Evolutionary conservation across 2,797 vertebrate genomes (phyloP).

Genomic region (Bradypodion pumilum): DNA sequence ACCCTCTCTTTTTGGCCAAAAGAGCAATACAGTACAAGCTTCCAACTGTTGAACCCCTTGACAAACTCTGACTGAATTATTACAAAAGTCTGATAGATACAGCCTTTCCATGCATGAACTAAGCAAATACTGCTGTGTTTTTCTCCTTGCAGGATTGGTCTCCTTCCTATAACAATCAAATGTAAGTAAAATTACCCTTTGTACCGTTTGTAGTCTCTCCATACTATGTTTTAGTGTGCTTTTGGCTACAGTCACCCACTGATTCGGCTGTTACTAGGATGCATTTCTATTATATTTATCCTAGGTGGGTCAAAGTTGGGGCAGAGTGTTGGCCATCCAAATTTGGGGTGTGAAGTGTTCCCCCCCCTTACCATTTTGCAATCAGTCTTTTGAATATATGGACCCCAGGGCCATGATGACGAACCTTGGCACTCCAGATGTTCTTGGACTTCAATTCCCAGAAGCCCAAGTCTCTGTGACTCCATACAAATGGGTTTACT

Average conservation of each 20-base stretch:
- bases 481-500: no score
- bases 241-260: background rate
- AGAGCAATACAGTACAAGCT: no score
- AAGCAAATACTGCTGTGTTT: background rate
- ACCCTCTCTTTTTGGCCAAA: no score
- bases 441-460: no score
- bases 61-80: no score
- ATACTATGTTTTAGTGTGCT: background rate
- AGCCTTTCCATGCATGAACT: background rate
- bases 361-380: no score
- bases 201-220: background rate
- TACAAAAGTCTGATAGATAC: no score
- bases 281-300: background rate
- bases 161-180: conserved; percentile 83
- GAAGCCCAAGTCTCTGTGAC: no score
- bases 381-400: background rate
- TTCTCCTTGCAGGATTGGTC: conserved; percentile 84
- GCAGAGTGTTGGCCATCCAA: background rate
- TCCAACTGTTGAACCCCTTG: background rate
- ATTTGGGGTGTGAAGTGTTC: background rate
- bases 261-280: background rate
- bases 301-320: background rate
- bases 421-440: no score
- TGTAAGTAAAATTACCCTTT: conserved; percentile 81
- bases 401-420: no score